Conservation (phyloP, 2,113 vertebrate genomes). For the Dinomys branickii region DNA sequence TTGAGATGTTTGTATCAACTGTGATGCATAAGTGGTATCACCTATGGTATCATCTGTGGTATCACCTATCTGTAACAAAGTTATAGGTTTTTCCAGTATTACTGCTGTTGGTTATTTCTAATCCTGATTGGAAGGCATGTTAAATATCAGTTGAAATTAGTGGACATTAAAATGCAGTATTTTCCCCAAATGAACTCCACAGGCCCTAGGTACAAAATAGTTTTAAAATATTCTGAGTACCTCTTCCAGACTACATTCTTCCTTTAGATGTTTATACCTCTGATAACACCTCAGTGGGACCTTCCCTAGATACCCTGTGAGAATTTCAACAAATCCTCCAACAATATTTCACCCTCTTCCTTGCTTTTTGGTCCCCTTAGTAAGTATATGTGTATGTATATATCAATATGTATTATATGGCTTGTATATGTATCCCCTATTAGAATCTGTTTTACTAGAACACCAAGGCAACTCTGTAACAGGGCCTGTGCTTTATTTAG, state of each 20-base stretch:
- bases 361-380: neutral
- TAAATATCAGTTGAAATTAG: neutral
- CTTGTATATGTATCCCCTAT: neutral
- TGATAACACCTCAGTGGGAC: neutral
- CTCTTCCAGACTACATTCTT: neutral
- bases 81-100: neutral
- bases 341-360: neutral
- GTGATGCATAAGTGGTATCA: neutral
- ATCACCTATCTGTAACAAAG: neutral
- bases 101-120: neutral
- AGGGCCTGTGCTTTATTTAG: neutral
- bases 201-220: neutral
- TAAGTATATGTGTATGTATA: neutral
- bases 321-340: neutral
- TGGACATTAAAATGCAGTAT: neutral
- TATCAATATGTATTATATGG: neutral
- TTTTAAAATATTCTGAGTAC: neutral
- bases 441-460: neutral
- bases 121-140: neutral
- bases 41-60: neutral
- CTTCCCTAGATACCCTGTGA: neutral
- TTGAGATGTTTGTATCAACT: neutral
- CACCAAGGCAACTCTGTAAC: neutral
- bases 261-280: neutral
- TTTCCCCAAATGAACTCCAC: neutral